Evolutionary conservation across 2,888 invertebrate species (phyloP).

Genomic region (Serripes groenlandicus): DNA sequence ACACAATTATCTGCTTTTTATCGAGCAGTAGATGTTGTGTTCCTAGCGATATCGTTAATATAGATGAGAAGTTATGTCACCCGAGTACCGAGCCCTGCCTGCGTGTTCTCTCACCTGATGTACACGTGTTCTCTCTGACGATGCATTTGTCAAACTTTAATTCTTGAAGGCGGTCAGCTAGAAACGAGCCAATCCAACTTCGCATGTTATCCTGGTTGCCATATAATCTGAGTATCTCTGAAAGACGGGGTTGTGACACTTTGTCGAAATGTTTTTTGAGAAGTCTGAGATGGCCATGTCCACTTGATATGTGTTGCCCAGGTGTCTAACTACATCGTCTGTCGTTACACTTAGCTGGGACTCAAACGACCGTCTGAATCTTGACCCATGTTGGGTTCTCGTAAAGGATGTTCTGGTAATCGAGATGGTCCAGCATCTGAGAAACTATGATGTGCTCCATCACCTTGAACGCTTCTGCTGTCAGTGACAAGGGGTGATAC

Average conservation of each 20-base stretch:
- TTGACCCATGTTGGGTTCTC: conserved; percentile 1
- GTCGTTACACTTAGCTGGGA: not conserved
- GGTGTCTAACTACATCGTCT: not conserved
- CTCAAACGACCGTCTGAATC: not conserved
- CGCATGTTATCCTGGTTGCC: conserved; percentile 14
- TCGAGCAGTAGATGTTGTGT: conserved; percentile 11
- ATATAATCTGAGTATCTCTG: conserved; percentile 15
- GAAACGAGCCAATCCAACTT: conserved; percentile 9
- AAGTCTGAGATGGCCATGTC: conserved; percentile 6
- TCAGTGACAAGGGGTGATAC: not conserved
- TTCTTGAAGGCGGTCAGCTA: conserved; percentile 20
- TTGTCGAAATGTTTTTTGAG: conserved; percentile 7
- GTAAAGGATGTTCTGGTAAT: not conserved
- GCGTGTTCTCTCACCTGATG: conserved; percentile 18
- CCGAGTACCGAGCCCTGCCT: conserved; percentile 23
- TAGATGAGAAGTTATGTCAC: conserved; percentile 16
- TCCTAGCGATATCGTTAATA: conserved; percentile 35
- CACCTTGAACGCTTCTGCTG: conserved; percentile 6
- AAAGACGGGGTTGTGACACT: conserved; percentile 14
- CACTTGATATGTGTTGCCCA: not conserved
- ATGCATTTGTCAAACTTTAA: conserved; percentile 8
- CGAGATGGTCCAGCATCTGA: not conserved
- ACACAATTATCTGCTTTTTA: not conserved
- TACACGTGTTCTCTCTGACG: not conserved
- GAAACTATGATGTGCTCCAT: conserved; percentile 3